Evolutionary conservation across 2,113 vertebrate species (phyloP), one percentile per base, ranked within the genome.

Genomic region (Eleginops maclovinus): DNA sequence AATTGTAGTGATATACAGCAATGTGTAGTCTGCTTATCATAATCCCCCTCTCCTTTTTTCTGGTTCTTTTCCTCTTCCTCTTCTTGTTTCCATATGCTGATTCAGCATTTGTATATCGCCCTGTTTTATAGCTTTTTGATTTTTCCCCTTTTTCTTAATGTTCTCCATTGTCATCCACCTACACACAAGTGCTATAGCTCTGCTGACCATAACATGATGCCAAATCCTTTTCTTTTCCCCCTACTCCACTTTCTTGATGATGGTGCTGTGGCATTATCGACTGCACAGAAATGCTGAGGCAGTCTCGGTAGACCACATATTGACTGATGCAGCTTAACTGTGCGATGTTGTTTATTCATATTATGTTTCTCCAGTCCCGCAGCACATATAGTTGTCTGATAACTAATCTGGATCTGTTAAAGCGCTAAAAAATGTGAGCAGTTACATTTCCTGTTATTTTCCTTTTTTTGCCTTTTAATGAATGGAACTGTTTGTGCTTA

Each of bases 231-330:
- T 40, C 49, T 49, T 40, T 5, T 0, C 49, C 49, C 49, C 26
- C 12, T 24, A 7, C 55, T 66, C 40, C 4, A 28, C 56, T 73
- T 72, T 68, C 55, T 72, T 64, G 36, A 62, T 59, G 58, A 69
- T 43, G 47, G 31, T 19, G 73, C 68, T 63, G 60, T 71, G 62
- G 63, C 24, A n/a, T 58, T 87, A 84, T 89, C 11, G 78, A 83
- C 78, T 61, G 13, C 49, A 41, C 53, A 69, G 64, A 68, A 75
- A 80, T 61, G 68, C 80, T 51, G 73, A 78, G 51, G 43, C 64
- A 50, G 54, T 80, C 64, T 60, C 66, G 64, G 82, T 66, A 49
- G 63, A 78, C 80, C 68, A 50, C 55, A 50, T 72, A 86, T 82
- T 65, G 86, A 89, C 83, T 16, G 6, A 68, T 68, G 11, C 5